A percentile compares a stretch with the other conserved stretches of the same genome.
phyloP scores from a whole-genome alignment of 2,797 vertebrate genomes.

The Rousettus madagascariensis region DNA sequence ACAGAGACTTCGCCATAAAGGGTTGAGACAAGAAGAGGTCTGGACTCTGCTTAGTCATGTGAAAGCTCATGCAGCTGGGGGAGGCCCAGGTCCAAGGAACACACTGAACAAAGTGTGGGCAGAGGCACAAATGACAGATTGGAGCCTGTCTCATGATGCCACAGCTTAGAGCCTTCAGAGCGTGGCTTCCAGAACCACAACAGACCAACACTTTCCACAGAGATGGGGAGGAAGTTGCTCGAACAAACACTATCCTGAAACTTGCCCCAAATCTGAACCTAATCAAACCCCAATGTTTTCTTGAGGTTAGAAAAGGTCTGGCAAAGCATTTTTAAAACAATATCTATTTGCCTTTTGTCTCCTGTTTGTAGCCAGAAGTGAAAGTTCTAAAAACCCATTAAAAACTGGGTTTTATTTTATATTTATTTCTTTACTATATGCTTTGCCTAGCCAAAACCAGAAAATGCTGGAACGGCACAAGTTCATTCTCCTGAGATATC shows the following conservation, averaged over 20 bases:
- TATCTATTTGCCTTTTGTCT: conserved; percentile 78
- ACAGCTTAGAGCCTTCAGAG: conserved; percentile 38
- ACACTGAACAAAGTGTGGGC: conserved; percentile 55
- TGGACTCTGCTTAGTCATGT: not conserved
- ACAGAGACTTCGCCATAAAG: not conserved
- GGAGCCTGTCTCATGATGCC: conserved; percentile 53
- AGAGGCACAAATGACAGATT: conserved; percentile 58
- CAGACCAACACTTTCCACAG: conserved; percentile 67
- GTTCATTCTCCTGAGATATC: conserved; percentile 72
- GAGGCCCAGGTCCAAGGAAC: conserved; percentile 60
- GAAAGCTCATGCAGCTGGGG: not conserved
- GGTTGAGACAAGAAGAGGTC: not conserved
- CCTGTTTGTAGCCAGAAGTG: conserved; percentile 65
- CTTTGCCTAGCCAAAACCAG: conserved; percentile 74
- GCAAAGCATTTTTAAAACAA: conserved; percentile 75
- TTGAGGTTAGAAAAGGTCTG: conserved; percentile 71
- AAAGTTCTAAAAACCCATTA: conserved; percentile 76
- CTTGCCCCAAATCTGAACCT: conserved; percentile 74
- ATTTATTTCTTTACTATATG: conserved; percentile 74
- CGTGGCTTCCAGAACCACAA: conserved; percentile 65
- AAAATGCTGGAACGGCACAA: conserved; percentile 62
- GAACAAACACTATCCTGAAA: conserved; percentile 73
- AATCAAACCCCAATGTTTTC: conserved; percentile 76
- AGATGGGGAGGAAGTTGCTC: conserved; percentile 71
- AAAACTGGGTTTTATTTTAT: conserved; percentile 74